Evolutionary conservation across 1,140 invertebrate genomes (phyloP), one percentile per base, ranked within the genome.

Genomic region (Drosophila setifemur): DNA sequence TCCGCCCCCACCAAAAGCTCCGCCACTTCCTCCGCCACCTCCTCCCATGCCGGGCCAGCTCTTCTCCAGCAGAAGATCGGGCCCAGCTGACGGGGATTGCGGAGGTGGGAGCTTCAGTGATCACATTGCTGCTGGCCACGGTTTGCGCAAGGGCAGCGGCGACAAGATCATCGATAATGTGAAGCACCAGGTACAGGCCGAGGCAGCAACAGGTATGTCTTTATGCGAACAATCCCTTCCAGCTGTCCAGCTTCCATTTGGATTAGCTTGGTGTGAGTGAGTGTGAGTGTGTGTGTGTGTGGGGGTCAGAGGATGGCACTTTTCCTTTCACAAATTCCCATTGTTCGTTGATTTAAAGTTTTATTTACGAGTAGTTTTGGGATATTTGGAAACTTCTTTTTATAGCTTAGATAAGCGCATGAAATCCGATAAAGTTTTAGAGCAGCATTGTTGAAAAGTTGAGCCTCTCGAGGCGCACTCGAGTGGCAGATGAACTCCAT

Each of bases 141-240:
- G 44, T 54, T 70, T 83, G 60, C 77, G 73, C 42, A 85, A 75
- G 44, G 50, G 57, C 58, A 64, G 35, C 60, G 69, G 37, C 49
- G 72, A 82, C 67, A 88, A 89, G 70, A 82, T 89, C 66, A 89
- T 89, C 50, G 88, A 83, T 43, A 89, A 77, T 55, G 83, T 88
- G 49, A 89, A 79, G 49, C 88, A 89, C 76, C 88, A 89, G 78
- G 88, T 89, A 72, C 76, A 89, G 52, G 55, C 86, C 14, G 69
- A 88, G 49, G 88, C 88, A 52, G 79, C 88, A 75, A 89, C 88
- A 89, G 88, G 88, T 89, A 89, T 71, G 78, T 85, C 54, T 25
- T 25, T 43, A 18, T 7, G 23, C 1, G 5, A 16, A 21, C 11
- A 28, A 44, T 37, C 6, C 16, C 14, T 12, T 5, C 29, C 28